Conservation (phyloP, 2,888 invertebrate genomes). For the Phaedon cochleariae region DNA sequence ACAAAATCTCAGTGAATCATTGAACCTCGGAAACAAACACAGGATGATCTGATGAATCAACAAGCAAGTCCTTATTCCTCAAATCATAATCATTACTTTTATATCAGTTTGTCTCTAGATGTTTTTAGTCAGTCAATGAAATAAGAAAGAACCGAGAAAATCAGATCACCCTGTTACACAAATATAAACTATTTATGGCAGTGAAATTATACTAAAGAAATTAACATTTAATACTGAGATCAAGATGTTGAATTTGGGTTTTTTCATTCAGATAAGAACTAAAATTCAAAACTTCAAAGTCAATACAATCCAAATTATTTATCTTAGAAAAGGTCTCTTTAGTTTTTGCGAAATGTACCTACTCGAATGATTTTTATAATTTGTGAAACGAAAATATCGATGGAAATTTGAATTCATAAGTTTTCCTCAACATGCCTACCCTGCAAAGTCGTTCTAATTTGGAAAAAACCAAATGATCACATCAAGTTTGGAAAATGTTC, state of each 20-base stretch:
- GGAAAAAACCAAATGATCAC: too few relatives aligned
- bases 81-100: neutral
- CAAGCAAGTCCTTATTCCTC: neutral
- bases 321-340: constrained; percentile 1
- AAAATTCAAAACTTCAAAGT: too few relatives aligned
- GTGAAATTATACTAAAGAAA: constrained; percentile 55
- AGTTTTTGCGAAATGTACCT: neutral
- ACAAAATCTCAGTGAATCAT: neutral
- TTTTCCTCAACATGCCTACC: too few relatives aligned
- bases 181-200: constrained; percentile 52
- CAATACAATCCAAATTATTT: too few relatives aligned
- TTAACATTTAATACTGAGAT: constrained; percentile 60
- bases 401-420: too few relatives aligned
- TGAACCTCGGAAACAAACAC: neutral
- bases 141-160: neutral
- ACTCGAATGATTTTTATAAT: neutral
- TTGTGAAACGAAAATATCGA: too few relatives aligned
- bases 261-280: neutral
- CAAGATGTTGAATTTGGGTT: constrained; percentile 50
- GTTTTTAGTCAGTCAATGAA: neutral
- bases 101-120: neutral
- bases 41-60: neutral
- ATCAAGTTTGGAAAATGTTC: too few relatives aligned
- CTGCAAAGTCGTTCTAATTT: too few relatives aligned
- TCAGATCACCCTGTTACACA: constrained; percentile 15